Percentiles rank a stretch among this genome's conserved stretches.
Evolutionary conservation across 2,888 invertebrate genomes (phyloP).

Genomic region (Drosophila birchii): DNA sequence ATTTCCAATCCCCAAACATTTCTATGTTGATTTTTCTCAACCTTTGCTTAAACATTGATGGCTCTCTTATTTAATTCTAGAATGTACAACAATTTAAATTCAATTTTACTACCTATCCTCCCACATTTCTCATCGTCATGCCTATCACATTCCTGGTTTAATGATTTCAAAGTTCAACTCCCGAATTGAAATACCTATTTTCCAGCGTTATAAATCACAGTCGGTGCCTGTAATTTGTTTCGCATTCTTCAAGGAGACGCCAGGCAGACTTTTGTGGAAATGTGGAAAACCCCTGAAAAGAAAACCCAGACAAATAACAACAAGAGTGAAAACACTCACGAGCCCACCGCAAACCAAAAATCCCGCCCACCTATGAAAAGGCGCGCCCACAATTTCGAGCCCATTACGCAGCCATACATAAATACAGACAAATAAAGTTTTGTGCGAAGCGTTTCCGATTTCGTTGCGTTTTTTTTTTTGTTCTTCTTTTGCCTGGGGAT

Average conservation of each 20-base stretch:
- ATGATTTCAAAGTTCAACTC: conserved; percentile 17
- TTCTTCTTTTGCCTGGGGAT: background rate
- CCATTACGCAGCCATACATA: conserved; percentile 58
- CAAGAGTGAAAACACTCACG: conserved; percentile 33
- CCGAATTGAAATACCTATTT: conserved; percentile 53
- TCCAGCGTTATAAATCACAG: conserved; percentile 31
- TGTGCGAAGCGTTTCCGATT: conserved; percentile 59
- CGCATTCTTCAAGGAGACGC: conserved; percentile 61
- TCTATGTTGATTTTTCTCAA: background rate
- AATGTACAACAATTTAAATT: conserved; percentile 4
- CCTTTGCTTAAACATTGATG: background rate
- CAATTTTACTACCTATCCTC: conserved; percentile 6
- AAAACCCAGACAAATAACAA: conserved; percentile 56
- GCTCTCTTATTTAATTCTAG: background rate
- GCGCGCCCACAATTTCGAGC: conserved; percentile 46
- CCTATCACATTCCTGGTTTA: conserved; percentile 9
- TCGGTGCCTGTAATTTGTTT: conserved; percentile 61
- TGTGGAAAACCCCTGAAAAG: conserved; percentile 21
- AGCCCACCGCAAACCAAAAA: conserved; percentile 38
- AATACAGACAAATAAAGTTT: conserved; percentile 62
- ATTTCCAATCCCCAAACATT: background rate
- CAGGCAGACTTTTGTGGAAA: conserved; percentile 20
- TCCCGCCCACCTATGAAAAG: conserved; percentile 23
- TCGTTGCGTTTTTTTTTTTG: conserved; percentile 5
- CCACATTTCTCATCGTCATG: conserved; percentile 6